Evolutionary conservation across 2,888 invertebrate species (phyloP).

Genomic region (Lasioglossum leucozonium): DNA sequence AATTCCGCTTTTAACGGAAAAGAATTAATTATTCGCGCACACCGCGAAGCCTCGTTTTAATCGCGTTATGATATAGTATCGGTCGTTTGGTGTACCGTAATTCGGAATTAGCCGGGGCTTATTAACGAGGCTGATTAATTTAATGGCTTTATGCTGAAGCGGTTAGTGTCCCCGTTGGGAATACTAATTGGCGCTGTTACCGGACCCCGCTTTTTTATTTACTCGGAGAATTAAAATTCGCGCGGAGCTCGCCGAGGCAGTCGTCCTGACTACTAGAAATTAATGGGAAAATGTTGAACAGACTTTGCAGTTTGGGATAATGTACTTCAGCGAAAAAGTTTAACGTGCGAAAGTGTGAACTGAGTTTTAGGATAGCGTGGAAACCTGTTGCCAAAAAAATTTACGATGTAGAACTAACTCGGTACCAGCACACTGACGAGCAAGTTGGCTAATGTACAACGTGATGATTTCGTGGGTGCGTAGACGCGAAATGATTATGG

Average conservation of each 20-base stretch:
- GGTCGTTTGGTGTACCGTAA: background rate
- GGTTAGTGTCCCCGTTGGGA: background rate
- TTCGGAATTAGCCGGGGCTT: background rate
- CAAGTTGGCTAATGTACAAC: background rate
- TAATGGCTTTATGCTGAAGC: background rate
- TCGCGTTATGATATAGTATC: background rate
- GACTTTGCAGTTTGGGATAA: no score
- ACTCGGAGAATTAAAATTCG: slow-evolving; percentile 16
- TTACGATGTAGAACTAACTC: background rate
- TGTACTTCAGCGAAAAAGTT: no score
- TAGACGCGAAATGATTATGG: slow-evolving; percentile 12
- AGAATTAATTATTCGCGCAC: slow-evolving; percentile 12
- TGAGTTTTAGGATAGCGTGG: background rate
- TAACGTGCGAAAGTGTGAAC: background rate
- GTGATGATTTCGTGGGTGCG: slow-evolving; percentile 22
- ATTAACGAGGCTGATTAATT: slow-evolving; percentile 20
- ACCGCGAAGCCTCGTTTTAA: background rate
- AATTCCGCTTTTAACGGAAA: background rate
- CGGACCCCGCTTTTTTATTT: background rate
- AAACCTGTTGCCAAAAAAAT: background rate
- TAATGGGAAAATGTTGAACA: background rate
- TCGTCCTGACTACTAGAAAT: background rate
- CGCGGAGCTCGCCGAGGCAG: no score
- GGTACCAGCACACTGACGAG: background rate
- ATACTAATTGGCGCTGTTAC: background rate